Evolutionary conservation across 1,140 invertebrate genomes (phyloP).

Genomic region (Caerostris extrusa): DNA sequence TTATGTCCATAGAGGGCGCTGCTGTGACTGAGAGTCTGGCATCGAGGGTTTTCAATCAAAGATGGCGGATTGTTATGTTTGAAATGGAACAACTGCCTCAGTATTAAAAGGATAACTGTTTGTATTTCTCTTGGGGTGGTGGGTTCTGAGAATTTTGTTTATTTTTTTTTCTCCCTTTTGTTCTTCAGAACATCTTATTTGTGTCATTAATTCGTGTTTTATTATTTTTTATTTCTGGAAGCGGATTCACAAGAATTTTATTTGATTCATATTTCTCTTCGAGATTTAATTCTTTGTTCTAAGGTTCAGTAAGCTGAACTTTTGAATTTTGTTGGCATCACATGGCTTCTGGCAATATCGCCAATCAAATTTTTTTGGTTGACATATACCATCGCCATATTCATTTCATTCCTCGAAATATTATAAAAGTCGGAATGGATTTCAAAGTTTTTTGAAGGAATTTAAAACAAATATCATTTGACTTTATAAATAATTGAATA

Average conservation of each 20-base stretch:
- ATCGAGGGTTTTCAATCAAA: slow-evolving; percentile 68
- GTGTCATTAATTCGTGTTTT: background rate
- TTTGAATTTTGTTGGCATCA: background rate
- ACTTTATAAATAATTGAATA: no score
- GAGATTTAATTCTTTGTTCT: slow-evolving; percentile 16
- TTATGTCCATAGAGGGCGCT: slow-evolving; percentile 39
- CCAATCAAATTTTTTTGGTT: slow-evolving; percentile 1
- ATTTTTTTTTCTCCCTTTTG: background rate
- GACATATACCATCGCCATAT: background rate
- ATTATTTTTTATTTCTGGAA: slow-evolving; percentile 39
- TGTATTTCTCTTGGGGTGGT: slow-evolving; percentile 35
- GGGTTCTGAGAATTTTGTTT: background rate
- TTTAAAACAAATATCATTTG: background rate
- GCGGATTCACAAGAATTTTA: background rate
- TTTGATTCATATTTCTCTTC: slow-evolving; percentile 48
- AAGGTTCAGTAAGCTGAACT: background rate
- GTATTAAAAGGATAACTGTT: slow-evolving; percentile 73
- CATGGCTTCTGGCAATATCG: background rate
- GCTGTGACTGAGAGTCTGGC: background rate
- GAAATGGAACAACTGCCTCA: slow-evolving; percentile 59
- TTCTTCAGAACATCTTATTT: slow-evolving; percentile 20
- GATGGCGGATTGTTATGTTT: slow-evolving; percentile 59
- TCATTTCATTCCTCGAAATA: background rate
- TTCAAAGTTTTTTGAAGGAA: background rate
- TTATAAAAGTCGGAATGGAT: background rate